Evolutionary conservation across 2,797 vertebrate species (phyloP), one percentile per base, ranked within the genome.

Genomic region (Melopsittacus undulatus): DNA sequence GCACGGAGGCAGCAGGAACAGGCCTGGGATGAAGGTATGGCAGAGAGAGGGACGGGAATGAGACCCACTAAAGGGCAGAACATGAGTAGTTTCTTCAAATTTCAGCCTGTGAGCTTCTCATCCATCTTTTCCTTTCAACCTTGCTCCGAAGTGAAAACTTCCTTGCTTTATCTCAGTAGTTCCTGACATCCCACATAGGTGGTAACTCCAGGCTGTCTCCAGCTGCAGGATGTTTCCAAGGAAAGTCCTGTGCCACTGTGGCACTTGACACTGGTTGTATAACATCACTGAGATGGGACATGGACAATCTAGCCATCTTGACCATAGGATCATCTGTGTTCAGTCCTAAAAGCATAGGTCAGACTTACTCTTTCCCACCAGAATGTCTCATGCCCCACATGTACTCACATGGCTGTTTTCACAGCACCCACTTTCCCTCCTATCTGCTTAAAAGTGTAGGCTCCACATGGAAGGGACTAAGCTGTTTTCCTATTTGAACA

Each of bases 241-340:
- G n/a, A 80, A 61, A 4, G 3, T 11, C 48, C 38, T 23, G 22
- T 3, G 5, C 15, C 4, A 7, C 45, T 24, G 14, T 38, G 45
- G 42, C 32, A 64, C 57, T 34, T n/a, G 45, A 20, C 45, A 13
- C 61, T 12, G 27, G 10, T n/a, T 51, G 20, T 21, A 42, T 13
- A 40, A 30, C 46, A 75, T 13, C n/a, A 12, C 76, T 57, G 29
- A 13, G n/a, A 7, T 9, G 42, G 61, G 43, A 85, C 70, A 30
- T 9, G 21, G 30, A 46, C 85, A 83, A 87, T 9, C 16, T 51
- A 64, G n/a, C 42, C 30, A 18, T 42, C 14, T 34, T 42, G n/a
- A 42, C 38, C 4, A 0, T 6, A 23, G 75, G 46, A 88, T 57
- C 0, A 0, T 42, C 42, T 1, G 0, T 32, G 6, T 34, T 43